Percentiles rank a stretch among this genome's conserved stretches.
phyloP scores from a whole-genome alignment of 2,797 vertebrate species.

The Psittacula derbiana region DNA sequence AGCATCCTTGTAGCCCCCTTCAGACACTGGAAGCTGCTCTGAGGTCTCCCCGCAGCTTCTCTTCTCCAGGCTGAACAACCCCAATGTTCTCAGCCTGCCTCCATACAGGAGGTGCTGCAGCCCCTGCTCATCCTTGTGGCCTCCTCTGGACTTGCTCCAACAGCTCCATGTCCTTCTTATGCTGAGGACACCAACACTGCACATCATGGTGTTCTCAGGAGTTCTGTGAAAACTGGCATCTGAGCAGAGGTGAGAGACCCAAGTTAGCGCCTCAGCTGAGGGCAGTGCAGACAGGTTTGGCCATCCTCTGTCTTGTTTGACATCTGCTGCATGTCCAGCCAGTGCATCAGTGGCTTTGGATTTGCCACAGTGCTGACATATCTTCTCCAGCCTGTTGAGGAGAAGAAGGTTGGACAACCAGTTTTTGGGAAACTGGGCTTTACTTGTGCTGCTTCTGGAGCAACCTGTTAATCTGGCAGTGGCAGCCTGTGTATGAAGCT shows the following conservation, averaged over 20 bases:
- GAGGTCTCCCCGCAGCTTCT: no score
- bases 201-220: neutral
- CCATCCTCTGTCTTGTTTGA: neutral
- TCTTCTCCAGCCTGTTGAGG: neutral
- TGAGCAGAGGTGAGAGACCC: neutral
- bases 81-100: no score
- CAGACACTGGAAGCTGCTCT: no score
- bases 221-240: neutral
- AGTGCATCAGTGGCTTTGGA: neutral
- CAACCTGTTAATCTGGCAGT: neutral
- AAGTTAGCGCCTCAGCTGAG: neutral
- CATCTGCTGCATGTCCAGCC: neutral
- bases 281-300: neutral
- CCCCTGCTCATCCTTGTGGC: no score
- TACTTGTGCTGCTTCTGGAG: neutral
- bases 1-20: no score
- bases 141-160: no score
- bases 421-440: neutral
- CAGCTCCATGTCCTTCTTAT: no score
- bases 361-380: neutral
- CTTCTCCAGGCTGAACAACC: no score
- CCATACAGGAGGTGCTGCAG: no score
- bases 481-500: neutral
- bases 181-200: no score
- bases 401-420: neutral